phyloP scores from a whole-genome alignment of 2,113 vertebrate genomes.

The Xyliphius kryptos region DNA sequence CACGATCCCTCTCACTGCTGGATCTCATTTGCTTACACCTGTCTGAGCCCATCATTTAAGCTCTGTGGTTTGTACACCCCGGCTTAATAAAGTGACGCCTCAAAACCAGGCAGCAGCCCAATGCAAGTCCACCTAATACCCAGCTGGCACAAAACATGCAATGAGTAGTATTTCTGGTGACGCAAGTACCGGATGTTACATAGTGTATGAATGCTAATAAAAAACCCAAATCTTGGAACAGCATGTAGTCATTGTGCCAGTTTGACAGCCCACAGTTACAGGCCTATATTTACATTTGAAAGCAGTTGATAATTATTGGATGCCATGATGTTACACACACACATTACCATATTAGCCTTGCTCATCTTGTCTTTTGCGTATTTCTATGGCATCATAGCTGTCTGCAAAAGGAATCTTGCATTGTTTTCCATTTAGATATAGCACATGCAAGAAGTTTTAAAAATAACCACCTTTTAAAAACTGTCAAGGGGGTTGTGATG shows the following conservation, averaged over 20 bases:
- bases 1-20: slow-evolving; percentile 2
- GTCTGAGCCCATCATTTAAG: slow-evolving; percentile 13
- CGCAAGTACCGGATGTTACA: slow-evolving; percentile 46
- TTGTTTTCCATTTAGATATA: background rate
- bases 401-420: background rate
- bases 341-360: background rate
- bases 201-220: slow-evolving; percentile 43
- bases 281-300: slow-evolving; percentile 40
- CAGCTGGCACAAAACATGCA: slow-evolving; percentile 22
- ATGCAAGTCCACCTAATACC: slow-evolving; percentile 15
- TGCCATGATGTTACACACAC: slow-evolving; percentile 46
- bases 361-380: slow-evolving; percentile 6
- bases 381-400: slow-evolving; percentile 24
- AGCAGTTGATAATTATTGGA: slow-evolving; percentile 55
- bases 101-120: slow-evolving; percentile 46
- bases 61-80: slow-evolving; percentile 34
- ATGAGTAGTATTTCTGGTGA: slow-evolving; percentile 40
- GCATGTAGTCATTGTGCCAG: slow-evolving; percentile 50
- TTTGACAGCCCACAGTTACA: slow-evolving; percentile 40
- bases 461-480: background rate
- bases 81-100: slow-evolving; percentile 44
- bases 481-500: background rate
- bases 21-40: slow-evolving; percentile 5
- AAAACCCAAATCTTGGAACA: slow-evolving; percentile 53
- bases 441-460: background rate